Evolutionary conservation across 2,797 vertebrate genomes (phyloP).

Genomic region (Rhinogobio ventralis): DNA sequence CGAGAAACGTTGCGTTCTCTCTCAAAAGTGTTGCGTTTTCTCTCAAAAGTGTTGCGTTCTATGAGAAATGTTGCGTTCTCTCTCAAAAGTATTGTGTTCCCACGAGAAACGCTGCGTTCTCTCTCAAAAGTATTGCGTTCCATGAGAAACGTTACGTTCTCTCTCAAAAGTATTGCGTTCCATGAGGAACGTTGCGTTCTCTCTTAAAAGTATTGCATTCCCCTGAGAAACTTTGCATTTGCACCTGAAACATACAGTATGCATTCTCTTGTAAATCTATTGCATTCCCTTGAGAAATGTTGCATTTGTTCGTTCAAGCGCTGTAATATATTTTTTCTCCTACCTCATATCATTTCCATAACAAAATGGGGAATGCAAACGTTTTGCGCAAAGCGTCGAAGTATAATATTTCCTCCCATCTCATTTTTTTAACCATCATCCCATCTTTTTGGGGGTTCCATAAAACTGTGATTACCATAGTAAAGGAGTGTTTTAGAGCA

Average conservation of each 20-base stretch:
- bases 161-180: too few relatives aligned
- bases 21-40: too few relatives aligned
- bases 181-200: too few relatives aligned
- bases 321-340: too few relatives aligned
- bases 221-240: too few relatives aligned
- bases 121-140: too few relatives aligned
- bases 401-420: background rate
- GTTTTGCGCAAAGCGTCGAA: too few relatives aligned
- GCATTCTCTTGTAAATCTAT: background rate
- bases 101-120: fast-evolving
- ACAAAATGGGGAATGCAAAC: too few relatives aligned
- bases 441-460: background rate
- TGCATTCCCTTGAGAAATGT: fast-evolving
- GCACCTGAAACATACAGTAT: too few relatives aligned
- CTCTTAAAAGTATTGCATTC: too few relatives aligned
- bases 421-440: background rate
- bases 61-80: background rate
- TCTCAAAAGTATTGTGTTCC: background rate
- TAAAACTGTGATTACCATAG: background rate
- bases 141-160: too few relatives aligned
- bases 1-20: too few relatives aligned
- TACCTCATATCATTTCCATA: background rate
- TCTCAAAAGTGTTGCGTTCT: fast-evolving
- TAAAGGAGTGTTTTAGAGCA: background rate
- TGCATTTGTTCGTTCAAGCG: background rate